A percentile compares a stretch with the other conserved stretches of the same genome.
Conservation (phyloP, 1,140 invertebrate species). For the Hydropsyche tenuis region DNA sequence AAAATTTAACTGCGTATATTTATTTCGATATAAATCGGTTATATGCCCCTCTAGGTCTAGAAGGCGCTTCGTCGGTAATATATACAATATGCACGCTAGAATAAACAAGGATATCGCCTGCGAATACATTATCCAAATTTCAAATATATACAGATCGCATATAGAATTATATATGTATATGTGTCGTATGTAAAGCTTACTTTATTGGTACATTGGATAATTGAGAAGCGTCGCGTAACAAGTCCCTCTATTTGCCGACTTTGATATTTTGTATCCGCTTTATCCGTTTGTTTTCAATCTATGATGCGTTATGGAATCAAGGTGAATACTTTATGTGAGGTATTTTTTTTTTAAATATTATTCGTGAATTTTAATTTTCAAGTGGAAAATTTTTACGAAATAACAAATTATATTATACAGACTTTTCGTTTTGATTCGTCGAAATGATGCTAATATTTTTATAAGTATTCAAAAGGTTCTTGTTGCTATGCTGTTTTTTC, state of each 20-base stretch:
- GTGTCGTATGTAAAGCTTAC: not conserved
- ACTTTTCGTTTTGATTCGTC: no score
- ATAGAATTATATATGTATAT: no score
- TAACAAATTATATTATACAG: no score
- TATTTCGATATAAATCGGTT: constrained; percentile 11
- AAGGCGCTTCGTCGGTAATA: not conserved
- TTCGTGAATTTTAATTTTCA: no score
- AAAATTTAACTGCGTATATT: constrained; percentile 25
- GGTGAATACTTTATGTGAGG: no score
- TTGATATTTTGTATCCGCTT: not conserved
- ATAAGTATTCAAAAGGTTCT: no score
- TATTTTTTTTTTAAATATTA: no score
- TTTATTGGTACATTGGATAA: constrained; percentile 22
- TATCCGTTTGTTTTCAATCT: not conserved
- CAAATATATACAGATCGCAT: constrained; percentile 4
- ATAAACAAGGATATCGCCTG: constrained; percentile 4
- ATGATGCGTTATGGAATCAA: no score
- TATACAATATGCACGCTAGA: constrained; percentile 18
- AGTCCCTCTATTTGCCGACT: constrained; percentile 10
- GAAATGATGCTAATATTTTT: no score
- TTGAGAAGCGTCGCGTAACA: constrained; percentile 24
- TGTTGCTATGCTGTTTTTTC: no score
- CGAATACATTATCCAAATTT: constrained; percentile 13
- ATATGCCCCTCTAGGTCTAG: no score
- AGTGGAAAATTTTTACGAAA: no score